Base-by-base conservation (phyloP, 2,113 vertebrate species). In the Vombatus ursinus region DNA sequence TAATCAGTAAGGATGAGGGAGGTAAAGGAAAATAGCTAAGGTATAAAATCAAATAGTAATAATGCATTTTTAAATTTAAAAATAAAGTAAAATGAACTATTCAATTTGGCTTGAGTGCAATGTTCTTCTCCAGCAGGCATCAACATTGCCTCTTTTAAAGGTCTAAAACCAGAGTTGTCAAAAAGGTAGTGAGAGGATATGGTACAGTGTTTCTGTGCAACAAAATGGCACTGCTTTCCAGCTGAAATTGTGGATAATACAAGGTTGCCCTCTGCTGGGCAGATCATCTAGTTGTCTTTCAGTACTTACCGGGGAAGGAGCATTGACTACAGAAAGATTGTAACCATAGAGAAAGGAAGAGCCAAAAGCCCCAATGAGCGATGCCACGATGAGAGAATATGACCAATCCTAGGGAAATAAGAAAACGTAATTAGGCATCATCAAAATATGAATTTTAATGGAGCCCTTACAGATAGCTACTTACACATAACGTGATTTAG, bases 291-390 rank as follows among this genome's bases (percentile, higher is more conserved):
- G 0, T 3, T 2, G 3, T 14, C 1, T 0, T 37, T 84, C 23
- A 47, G 52, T 96, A 99, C 99, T 99, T 98, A 99, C 99, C 98
- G 0, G 90, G 0, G 99, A 93, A 0, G 99, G 99, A 50, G 99
- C 99, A 0, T 99, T 99, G 97, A 99, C 99, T 95, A 99, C 99
- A 0, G 99, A 99, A 8, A 99, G 98, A 97, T 99, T 99, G 98
- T 99, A 99, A 8, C 99, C 99, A 0, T 99, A 99, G 12, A 99
- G 99, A 97, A 99, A 99, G 52, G 99, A 99, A 0, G 99, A 99
- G 0, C 99, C 99, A 10, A 99, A 98, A 95, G 99, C 99, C 23
- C 99, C 99, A n/a, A 98, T 98, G 90, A 99, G 97, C 37, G 99
- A 98, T 2, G 99, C 99, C 44, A 97, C 93, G 47, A 99, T 89